Conservation (phyloP, 1,140 invertebrate genomes). For the Akabosia matsudoensis region DNA sequence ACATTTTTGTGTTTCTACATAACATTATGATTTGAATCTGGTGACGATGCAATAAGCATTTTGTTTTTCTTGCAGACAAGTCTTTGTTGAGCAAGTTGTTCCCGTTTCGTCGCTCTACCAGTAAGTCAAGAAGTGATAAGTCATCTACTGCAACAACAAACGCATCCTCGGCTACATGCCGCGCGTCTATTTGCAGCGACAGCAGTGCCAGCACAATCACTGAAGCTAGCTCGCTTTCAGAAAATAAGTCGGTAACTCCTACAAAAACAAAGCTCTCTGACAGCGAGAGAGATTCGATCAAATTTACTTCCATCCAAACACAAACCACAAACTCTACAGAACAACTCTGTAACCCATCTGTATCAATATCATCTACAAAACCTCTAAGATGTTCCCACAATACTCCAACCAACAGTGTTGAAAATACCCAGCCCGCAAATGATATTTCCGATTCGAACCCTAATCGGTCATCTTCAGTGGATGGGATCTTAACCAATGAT, state of each 20-base stretch:
- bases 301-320: conserved; percentile 10
- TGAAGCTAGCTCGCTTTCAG: neutral
- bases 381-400: neutral
- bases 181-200: neutral
- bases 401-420: neutral
- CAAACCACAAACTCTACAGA: conserved; percentile 14
- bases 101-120: conserved; percentile 36
- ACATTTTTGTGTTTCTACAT: too few relatives aligned
- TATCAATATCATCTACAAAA: neutral
- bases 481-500: conserved; percentile 5
- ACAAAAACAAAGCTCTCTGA: conserved; percentile 10
- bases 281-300: neutral
- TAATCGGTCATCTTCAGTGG: neutral
- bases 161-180: neutral
- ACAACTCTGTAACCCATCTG: neutral
- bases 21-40: conserved; percentile 5
- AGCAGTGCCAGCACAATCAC: neutral
- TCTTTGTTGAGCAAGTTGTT: conserved; percentile 39
- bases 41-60: conserved; percentile 1
- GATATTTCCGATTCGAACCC: too few relatives aligned
- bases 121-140: conserved; percentile 37
- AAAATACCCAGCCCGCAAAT: neutral
- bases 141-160: conserved; percentile 12
- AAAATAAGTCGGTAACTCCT: neutral
- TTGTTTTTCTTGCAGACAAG: conserved; percentile 31